Conservation (phyloP, 1,140 invertebrate genomes). For the Bombus sibiricus region DNA sequence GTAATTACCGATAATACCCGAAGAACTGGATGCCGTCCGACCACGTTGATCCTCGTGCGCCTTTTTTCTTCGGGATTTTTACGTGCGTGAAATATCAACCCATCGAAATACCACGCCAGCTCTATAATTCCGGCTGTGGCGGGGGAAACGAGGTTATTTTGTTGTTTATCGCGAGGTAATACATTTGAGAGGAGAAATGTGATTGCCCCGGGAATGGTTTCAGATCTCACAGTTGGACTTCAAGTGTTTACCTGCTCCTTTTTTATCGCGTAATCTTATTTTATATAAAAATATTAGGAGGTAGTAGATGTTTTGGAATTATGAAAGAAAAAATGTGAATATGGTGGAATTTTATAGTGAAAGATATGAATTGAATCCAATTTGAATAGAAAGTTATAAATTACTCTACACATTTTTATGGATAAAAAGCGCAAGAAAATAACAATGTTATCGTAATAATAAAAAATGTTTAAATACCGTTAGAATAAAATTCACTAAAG, state of each 20-base stretch:
- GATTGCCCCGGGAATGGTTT: neutral
- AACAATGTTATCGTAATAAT: neutral
- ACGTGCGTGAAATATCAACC: conserved; percentile 60
- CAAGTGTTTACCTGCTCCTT: neutral
- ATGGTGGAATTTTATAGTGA: neutral
- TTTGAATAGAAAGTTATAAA: neutral
- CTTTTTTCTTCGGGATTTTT: conserved; percentile 38
- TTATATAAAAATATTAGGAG: no score
- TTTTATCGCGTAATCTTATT: neutral
- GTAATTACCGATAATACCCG: conserved; percentile 70
- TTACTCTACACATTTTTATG: neutral
- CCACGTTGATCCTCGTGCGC: neutral
- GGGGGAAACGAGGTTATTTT: neutral
- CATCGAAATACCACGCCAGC: neutral
- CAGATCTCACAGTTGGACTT: no score
- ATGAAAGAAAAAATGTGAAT: neutral
- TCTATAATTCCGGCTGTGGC: neutral
- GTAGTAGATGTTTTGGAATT: no score
- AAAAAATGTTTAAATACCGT: neutral
- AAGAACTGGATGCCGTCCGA: conserved; percentile 62
- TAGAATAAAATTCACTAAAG: neutral
- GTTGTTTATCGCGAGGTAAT: neutral
- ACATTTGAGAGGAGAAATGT: neutral
- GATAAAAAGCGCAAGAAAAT: neutral
- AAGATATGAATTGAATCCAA: neutral